These are phyloP conservation scores for Ectemnius lituratus DNA, from an alignment of 2,888 invertebrate species.

Conservation along the genomic window DNA sequence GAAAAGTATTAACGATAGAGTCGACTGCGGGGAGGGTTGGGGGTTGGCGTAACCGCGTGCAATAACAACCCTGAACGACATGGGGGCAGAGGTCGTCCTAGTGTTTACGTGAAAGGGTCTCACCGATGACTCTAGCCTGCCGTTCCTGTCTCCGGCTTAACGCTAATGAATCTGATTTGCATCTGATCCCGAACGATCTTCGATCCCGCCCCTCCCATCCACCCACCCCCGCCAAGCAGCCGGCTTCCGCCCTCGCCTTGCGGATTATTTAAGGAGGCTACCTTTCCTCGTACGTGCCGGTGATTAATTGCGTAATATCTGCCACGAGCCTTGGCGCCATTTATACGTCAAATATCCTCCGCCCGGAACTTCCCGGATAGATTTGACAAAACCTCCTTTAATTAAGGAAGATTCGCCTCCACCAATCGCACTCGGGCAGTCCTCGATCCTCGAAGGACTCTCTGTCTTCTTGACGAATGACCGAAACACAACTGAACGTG, in stretches of 20 bases:
- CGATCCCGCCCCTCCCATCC: slow-evolving; percentile 50
- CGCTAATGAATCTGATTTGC: slow-evolving; percentile 77
- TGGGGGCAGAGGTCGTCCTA: slow-evolving; percentile 51
- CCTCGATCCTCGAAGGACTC: slow-evolving; percentile 9
- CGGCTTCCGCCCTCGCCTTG: slow-evolving; percentile 21
- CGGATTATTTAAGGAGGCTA: slow-evolving; percentile 64
- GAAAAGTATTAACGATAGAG: slow-evolving; percentile 43
- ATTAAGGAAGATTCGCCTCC: too few relatives aligned
- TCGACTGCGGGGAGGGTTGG: slow-evolving; percentile 32
- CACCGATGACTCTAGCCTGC: slow-evolving; percentile 34
- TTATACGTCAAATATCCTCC: slow-evolving; percentile 9
- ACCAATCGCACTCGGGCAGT: neutral
- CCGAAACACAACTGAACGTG: too few relatives aligned
- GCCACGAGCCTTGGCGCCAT: slow-evolving; percentile 19
- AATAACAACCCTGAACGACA: slow-evolving; percentile 65
- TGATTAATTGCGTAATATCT: slow-evolving; percentile 62
- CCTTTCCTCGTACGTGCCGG: slow-evolving; percentile 43
- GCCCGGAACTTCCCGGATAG: neutral
- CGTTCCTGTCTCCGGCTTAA: slow-evolving; percentile 60
- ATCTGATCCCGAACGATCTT: slow-evolving; percentile 75
- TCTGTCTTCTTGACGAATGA: neutral
- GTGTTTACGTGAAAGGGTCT: slow-evolving; percentile 57
- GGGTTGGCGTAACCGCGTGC: slow-evolving; percentile 66
- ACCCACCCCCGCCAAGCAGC: too few relatives aligned
- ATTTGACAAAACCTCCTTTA: neutral